Evolutionary conservation across 1,140 invertebrate genomes (phyloP), one percentile per base, ranked within the genome.

Genomic region (Akabosia matsudoensis): DNA sequence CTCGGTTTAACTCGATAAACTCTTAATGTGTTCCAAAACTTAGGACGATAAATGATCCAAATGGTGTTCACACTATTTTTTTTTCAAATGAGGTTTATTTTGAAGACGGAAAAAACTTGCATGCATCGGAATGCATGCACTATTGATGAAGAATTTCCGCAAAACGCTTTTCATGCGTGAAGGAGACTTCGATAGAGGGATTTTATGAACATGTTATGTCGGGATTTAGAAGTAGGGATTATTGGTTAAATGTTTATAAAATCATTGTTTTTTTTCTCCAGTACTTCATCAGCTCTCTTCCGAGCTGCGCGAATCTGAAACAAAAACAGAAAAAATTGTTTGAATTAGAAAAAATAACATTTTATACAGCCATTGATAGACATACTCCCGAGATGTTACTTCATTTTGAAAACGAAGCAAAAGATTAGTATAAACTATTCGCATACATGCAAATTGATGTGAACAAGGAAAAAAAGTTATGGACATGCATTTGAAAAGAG

Each of bases 231-330:
- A 45, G 18, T 10, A 10, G 37, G 37, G 7, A 45, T 45, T 45
- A 45, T 45, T 45, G 37, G 37, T 45, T 45, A 18, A 45, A 45
- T 45, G 37, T 45, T 10, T 45, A 18, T n/a, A 51, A 51, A 51
- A 51, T 10, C 45, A 51, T 51, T 10, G 45, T 51, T 51, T 51
- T 51, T 51, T 51, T n/a, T 13, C 10, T 13, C 24, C 52, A 74
- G 76, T 77, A 77, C 76, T 77, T 77, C 76, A 34, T 77, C 76
- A 4, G 76, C 76, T n/a, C 72, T 31, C 73, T 74, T 77, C 34
- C 76, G 71, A 51, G 76, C 76, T 67, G 70, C 76, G 26, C 28
- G 71, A 61, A 61, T 61, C 76, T 77, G 76, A 3, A 77, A 74
- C 30, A 70, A 22, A 33, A 33, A 77, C 73, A 76, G 30, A 77